These are phyloP conservation scores for Blennius ocellaris DNA, from an alignment of 2,113 vertebrate species.

Conservation along the genomic window DNA sequence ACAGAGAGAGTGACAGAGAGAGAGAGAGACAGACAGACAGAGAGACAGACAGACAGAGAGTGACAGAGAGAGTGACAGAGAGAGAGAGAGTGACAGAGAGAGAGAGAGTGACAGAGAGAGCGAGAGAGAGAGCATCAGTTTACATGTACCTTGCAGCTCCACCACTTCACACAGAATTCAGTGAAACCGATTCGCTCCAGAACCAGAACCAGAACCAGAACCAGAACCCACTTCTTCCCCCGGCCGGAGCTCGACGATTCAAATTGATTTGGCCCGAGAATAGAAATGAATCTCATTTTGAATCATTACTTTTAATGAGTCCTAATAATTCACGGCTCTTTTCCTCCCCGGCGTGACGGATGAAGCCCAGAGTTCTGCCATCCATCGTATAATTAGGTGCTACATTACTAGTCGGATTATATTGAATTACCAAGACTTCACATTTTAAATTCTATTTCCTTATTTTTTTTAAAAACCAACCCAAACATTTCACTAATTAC, in stretches of 20 bases:
- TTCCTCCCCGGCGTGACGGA: constrained; percentile 47
- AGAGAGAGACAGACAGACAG: no score
- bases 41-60: no score
- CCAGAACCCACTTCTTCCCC: constrained; percentile 16
- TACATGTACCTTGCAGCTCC: background rate
- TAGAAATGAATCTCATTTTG: constrained; percentile 63
- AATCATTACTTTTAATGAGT: constrained; percentile 73
- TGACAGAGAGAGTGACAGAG: background rate
- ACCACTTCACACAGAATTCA: background rate
- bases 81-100: background rate
- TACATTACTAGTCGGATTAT: constrained; percentile 22
- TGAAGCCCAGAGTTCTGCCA: constrained; percentile 48
- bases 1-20: background rate
- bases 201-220: constrained; percentile 1
- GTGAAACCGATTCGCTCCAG: background rate
- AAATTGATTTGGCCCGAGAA: constrained; percentile 54
- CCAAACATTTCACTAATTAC: no score
- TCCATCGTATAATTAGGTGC: constrained; percentile 67
- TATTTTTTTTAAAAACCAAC: no score
- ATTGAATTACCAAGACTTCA: no score
- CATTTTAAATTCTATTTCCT: no score
- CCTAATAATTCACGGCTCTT: constrained; percentile 65
- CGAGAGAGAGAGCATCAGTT: background rate
- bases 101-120: constrained; percentile 1
- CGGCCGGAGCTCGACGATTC: constrained; percentile 45